Percentiles rank a stretch among this genome's conserved stretches.
Evolutionary conservation across 2,797 vertebrate species (phyloP).

Genomic region (Cryptoprocta ferox): DNA sequence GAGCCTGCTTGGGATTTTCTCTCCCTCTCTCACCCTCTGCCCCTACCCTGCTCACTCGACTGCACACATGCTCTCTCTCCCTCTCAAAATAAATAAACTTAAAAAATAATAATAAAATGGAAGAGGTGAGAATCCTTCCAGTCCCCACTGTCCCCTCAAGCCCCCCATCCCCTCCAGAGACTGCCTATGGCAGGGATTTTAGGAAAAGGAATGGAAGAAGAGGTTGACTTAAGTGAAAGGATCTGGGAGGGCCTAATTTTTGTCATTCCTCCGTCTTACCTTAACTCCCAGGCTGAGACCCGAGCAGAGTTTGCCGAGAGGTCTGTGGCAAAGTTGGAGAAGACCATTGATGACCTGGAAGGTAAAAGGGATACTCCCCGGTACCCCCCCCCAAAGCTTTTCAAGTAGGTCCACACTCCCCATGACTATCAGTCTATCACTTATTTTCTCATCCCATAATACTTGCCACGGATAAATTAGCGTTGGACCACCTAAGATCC

Average conservation of each 20-base stretch:
- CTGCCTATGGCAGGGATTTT: background rate
- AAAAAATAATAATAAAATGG: slow-evolving; percentile 80
- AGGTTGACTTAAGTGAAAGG: background rate
- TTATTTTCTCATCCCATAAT: background rate
- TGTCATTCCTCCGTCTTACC: background rate
- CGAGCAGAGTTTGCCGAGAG: slow-evolving; percentile 98
- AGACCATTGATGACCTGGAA: slow-evolving; percentile 99
- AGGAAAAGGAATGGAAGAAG: background rate
- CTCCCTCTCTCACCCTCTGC: no score
- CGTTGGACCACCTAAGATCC: background rate
- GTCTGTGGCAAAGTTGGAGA: slow-evolving; percentile 98
- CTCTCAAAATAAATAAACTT: no score
- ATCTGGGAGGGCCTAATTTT: background rate
- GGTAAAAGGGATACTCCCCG: slow-evolving; percentile 86
- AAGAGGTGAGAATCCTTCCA: slow-evolving; percentile 90
- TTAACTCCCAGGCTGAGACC: slow-evolving; percentile 92
- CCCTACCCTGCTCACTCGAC: no score
- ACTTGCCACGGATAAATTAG: background rate
- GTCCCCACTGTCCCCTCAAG: background rate
- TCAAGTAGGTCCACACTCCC: background rate
- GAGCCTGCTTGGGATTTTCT: no score
- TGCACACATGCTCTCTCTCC: no score
- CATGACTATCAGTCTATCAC: background rate
- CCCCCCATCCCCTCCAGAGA: background rate
- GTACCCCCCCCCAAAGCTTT: background rate